Base-by-base conservation (phyloP, 2,797 vertebrate species). In the Perdix hodgsoniae region DNA sequence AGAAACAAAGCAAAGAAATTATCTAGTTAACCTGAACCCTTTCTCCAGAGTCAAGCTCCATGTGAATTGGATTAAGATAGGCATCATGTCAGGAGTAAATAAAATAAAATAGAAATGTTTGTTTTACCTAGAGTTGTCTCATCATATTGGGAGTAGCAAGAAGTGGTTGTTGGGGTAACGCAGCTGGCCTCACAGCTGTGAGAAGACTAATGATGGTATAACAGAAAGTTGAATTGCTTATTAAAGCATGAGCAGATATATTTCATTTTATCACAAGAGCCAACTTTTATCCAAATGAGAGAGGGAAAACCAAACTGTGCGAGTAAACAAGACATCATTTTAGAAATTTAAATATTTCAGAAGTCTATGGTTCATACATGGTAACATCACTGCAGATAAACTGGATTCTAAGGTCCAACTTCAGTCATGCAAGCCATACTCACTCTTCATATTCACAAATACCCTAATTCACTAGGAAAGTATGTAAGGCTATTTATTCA, bases 341-440 rank as follows among this genome's bases (percentile, higher is more conserved):
- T 47, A 83, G 49, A 80, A 29, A 59, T 39, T 72, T 76, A 90
- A 96, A 78, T 94, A 88, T 94, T 94, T 93, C 42, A 75, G 73
- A 92, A 47, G 18, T 63, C 14, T 16, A 24, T 66, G 29, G 45
- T 78, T 50, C 37, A 31, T 15, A 17, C 64, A 73, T 19, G 11
- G 21, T 29, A 86, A 60, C 54, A 71, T 39, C 67, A 70, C 21
- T 11, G 18, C 22, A 74, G 17, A 57, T 22, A 66, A 86, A 1
- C 10, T 54, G 21, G 23, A 82, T 8, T 76, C 54, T 69, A 61
- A 91, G 47, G 65, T 69, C 54, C 42, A 63, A 23, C 26, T 87
- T 87, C 0, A 8, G 24, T 61, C 93, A 59, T 60, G 45, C 56
- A 47, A 83, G 49, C 9, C 11, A 72, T 76, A 39, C 50, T 72